Conservation (phyloP, 2,113 vertebrate genomes). For the Penelope pileata region DNA sequence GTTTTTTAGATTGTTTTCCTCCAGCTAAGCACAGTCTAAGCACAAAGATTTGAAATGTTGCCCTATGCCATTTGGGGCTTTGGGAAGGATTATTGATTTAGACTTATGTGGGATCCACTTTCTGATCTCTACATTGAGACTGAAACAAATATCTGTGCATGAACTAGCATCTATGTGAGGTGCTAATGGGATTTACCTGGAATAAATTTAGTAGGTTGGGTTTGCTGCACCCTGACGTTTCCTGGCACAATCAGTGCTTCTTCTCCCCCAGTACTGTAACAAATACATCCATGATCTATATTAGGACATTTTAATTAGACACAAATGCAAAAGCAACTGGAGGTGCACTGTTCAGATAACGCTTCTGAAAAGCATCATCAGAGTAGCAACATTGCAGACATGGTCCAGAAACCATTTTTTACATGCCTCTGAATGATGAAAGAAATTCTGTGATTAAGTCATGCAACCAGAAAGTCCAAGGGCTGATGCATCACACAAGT, state of each 20-base stretch:
- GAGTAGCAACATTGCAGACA: background rate
- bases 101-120: background rate
- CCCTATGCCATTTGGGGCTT: rapidly evolving
- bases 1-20: background rate
- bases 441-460: background rate
- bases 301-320: background rate
- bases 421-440: background rate
- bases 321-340: rapidly evolving
- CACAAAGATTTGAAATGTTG: background rate
- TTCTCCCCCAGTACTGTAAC: background rate
- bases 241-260: background rate
- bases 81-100: background rate
- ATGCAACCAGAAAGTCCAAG: background rate
- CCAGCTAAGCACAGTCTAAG: background rate
- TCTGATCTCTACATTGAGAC: background rate
- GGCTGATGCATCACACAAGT: background rate
- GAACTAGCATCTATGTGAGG: background rate
- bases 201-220: background rate
- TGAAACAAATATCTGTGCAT: background rate
- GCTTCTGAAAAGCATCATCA: background rate
- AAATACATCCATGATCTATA: background rate
- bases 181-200: background rate
- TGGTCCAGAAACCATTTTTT: background rate
- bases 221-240: background rate
- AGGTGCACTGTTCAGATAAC: background rate